A percentile compares a stretch with the other conserved stretches of the same genome.
phyloP scores from a whole-genome alignment of 1,140 invertebrate species.

The Amphibalanus amphitrite region DNA sequence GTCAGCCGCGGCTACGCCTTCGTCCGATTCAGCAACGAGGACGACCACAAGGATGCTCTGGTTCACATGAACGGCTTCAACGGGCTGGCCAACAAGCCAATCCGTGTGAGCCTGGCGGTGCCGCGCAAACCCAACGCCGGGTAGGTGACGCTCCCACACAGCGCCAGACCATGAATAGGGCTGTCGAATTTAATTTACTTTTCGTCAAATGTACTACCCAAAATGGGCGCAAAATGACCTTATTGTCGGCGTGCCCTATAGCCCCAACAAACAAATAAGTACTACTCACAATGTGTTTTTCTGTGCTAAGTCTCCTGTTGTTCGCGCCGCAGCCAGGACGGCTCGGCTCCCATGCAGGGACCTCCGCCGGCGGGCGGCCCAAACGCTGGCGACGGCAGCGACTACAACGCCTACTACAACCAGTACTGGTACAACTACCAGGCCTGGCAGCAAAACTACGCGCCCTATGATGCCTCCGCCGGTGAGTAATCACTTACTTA shows the following conservation, averaged over 20 bases:
- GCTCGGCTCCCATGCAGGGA: constrained; percentile 36
- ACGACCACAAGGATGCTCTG: constrained; percentile 81
- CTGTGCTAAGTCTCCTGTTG: too few species aligned
- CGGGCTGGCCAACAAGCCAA: constrained; percentile 48
- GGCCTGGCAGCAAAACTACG: constrained; percentile 33
- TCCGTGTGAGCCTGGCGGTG: constrained; percentile 79
- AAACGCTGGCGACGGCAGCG: too few species aligned
- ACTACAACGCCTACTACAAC: constrained; percentile 21
- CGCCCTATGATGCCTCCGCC: not conserved
- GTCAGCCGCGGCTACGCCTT: constrained; percentile 95
- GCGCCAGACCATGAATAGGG: too few species aligned
- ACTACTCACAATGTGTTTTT: too few species aligned
- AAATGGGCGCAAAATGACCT: too few species aligned
- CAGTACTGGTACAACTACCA: constrained; percentile 46
- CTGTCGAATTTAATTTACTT: too few species aligned
- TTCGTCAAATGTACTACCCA: too few species aligned
- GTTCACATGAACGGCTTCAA: constrained; percentile 38
- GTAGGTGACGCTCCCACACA: too few species aligned
- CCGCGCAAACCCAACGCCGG: constrained; percentile 26
- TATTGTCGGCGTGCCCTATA: too few species aligned
- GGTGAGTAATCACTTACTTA: too few species aligned
- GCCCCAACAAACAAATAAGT: too few species aligned
- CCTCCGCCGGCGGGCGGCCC: constrained; percentile 15
- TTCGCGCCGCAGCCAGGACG: too few species aligned
- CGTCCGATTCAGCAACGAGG: constrained; percentile 81